phyloP scores from a whole-genome alignment of 2,888 invertebrate species.

The Microplitis deprimator region DNA sequence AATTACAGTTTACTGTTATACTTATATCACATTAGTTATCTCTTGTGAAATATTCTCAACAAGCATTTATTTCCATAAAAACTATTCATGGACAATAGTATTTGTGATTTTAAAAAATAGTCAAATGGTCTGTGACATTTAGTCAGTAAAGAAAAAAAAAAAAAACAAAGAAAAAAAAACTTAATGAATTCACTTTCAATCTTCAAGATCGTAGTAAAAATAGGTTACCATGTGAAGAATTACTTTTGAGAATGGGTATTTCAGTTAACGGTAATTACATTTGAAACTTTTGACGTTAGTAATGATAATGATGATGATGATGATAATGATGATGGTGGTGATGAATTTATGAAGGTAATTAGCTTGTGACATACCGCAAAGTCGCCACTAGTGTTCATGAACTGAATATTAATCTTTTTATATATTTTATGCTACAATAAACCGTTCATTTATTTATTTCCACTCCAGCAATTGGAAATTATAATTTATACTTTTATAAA shows the following conservation, averaged over 20 bases:
- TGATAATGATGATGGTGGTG: conserved; percentile 54
- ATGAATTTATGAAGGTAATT: conserved; percentile 65
- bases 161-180: background rate
- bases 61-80: background rate
- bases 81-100: background rate
- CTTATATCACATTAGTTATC: background rate
- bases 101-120: background rate
- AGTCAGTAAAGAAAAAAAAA: background rate
- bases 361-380: conserved; percentile 58
- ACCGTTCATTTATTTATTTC: conserved; percentile 1
- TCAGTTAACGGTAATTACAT: conserved; percentile 56
- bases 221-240: conserved; percentile 36
- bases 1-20: background rate
- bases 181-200: too few relatives aligned
- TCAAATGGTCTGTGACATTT: background rate
- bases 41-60: background rate
- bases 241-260: conserved; percentile 26
- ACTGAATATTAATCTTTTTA: conserved; percentile 16
- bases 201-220: background rate
- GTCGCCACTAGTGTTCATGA: conserved; percentile 60
- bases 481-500: too few relatives aligned
- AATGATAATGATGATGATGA: conserved; percentile 44
- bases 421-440: conserved; percentile 18
- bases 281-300: conserved; percentile 50
- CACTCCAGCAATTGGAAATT: background rate